These are phyloP conservation scores for Pomacea maculata DNA, from an alignment of 1,140 invertebrate species.

Conservation along the genomic window DNA sequence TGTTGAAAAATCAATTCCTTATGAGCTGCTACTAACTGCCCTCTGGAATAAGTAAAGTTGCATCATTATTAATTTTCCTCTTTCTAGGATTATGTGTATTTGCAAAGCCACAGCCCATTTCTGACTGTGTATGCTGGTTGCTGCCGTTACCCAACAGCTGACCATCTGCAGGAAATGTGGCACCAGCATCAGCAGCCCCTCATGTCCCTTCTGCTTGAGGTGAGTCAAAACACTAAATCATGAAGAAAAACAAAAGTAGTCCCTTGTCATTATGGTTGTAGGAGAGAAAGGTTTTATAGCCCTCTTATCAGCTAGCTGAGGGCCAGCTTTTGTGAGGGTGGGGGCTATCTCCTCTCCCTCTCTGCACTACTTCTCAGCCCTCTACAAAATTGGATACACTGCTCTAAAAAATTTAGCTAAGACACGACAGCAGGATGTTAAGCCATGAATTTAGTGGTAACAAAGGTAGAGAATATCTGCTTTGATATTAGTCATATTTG, in stretches of 20 bases:
- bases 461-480: too few relatives aligned
- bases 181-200: constrained; percentile 88
- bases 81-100: constrained; percentile 93
- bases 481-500: not conserved
- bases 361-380: not conserved
- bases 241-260: not conserved
- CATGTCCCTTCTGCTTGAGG: constrained; percentile 84
- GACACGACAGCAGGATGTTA: too few relatives aligned
- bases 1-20: not conserved
- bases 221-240: constrained; percentile 48
- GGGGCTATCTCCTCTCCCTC: not conserved
- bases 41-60: not conserved
- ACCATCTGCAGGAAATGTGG: constrained; percentile 89
- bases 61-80: not conserved
- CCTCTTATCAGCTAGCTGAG: not conserved
- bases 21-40: not conserved
- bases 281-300: not conserved
- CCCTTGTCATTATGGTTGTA: not conserved
- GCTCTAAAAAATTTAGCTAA: too few relatives aligned
- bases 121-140: constrained; percentile 95
- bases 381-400: not conserved
- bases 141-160: constrained; percentile 91
- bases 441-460: too few relatives aligned
- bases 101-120: constrained; percentile 96
- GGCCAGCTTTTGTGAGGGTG: not conserved